A percentile compares a stretch with the other conserved stretches of the same genome.
These are phyloP conservation scores for Nomada ruficornis DNA, from an alignment of 2,888 invertebrate species.

Conservation along the genomic window DNA sequence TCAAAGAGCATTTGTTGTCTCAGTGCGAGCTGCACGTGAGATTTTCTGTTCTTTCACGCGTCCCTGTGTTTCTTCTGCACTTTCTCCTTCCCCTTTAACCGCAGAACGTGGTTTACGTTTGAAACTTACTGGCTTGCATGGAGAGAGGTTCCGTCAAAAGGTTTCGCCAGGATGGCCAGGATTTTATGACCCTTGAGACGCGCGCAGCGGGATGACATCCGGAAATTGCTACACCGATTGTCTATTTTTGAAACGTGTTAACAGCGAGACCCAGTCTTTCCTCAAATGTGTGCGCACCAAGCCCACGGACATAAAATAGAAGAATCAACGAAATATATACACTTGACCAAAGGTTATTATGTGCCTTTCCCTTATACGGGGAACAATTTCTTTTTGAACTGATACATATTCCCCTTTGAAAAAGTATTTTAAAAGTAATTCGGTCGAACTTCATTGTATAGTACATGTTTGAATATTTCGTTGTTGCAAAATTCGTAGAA, in stretches of 20 bases:
- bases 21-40: constrained; percentile 45
- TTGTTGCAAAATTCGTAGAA: too few relatives aligned
- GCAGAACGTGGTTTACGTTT: constrained; percentile 55
- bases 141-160: constrained; percentile 57
- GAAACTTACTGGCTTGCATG: constrained; percentile 15
- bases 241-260: constrained; percentile 42
- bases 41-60: constrained; percentile 25
- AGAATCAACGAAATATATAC: too few relatives aligned
- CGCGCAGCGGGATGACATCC: constrained; percentile 51
- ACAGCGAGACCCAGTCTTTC: neutral
- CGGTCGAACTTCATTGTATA: too few relatives aligned
- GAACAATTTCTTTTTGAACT: too few relatives aligned
- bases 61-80: constrained; percentile 21
- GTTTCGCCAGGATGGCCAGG: constrained; percentile 53
- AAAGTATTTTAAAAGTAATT: too few relatives aligned
- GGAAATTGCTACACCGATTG: constrained; percentile 27
- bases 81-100: constrained; percentile 55
- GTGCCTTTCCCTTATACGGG: too few relatives aligned
- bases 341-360: too few relatives aligned
- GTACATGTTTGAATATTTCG: too few relatives aligned
- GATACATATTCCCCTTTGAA: too few relatives aligned
- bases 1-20: constrained; percentile 56
- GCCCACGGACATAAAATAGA: too few relatives aligned
- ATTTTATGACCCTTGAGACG: constrained; percentile 63
- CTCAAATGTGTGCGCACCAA: too few relatives aligned